Evolutionary conservation across 2,888 invertebrate species (phyloP), one percentile per base, ranked within the genome.

Genomic region (Melanophora roralis): DNA sequence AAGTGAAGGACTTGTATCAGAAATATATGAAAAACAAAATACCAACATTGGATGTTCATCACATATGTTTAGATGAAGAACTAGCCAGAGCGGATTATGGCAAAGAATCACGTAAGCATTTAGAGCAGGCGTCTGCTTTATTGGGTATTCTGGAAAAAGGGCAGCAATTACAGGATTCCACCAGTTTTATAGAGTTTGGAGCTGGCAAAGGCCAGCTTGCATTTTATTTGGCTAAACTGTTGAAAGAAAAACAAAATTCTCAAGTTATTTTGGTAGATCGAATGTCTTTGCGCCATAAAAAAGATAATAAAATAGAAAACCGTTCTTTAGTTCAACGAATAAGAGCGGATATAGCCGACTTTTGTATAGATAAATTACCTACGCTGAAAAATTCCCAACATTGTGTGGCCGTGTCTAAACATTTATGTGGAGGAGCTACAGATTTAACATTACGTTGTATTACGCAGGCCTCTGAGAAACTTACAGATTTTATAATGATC

Each of bases 161-260:
- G 77, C 90, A 92, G 1, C 90, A 96, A 45, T 89, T 95, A 0
- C 86, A 85, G 11, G 90, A 93, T 9, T 87, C 91, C 21, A 94
- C 94, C 0, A 94, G 95, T 89, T 97, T 93, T 84, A 92, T 97
- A 74, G 97, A 97, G 89, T 94, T 97, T 86, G 97, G 97, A 0
- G 97, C 97, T 11, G 97, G 97, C n/a, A 95, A 95, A 92, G 97
- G 96, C 0, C 94, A 94, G 83, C 87, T 97, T 60, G 95, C 96
- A 9, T 96, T 93, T 88, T 96, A 95, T 93, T 89, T 95, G 68
- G 93, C 94, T 19, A 91, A 91, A 82, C 92, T 93, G 45, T 91
- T 94, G 83, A 81, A 85, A 0, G 38, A 83, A 0, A 82, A 83
- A 12, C 90, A 92, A 78, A 85, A 89, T 55, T 91, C 92, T 16